phyloP scores from a whole-genome alignment of 1,140 invertebrate genomes.

The Eufriesea mexicana region DNA sequence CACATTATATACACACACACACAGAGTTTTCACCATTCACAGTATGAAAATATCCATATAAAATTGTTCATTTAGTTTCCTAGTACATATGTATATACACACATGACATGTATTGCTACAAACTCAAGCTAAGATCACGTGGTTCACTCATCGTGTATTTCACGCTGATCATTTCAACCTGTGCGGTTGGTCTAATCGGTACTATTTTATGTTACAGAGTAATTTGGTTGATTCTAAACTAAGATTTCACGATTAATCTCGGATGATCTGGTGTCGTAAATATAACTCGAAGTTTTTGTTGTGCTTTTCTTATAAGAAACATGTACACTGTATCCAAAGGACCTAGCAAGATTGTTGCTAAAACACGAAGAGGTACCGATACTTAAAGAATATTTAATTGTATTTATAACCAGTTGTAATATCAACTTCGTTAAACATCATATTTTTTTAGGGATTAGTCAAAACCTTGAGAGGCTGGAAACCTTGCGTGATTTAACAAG shows the following conservation, averaged over 20 bases:
- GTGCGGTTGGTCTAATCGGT: conserved; percentile 48
- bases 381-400: background rate
- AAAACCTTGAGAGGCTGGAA: conserved; percentile 87
- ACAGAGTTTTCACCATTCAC: background rate
- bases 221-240: conserved; percentile 34
- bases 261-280: conserved; percentile 56
- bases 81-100: background rate
- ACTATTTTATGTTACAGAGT: background rate
- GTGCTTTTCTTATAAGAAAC: conserved; percentile 56
- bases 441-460: conserved; percentile 83
- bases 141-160: conserved; percentile 54
- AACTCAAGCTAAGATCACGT: conserved; percentile 50
- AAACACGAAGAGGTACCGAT: conserved; percentile 89
- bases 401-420: conserved; percentile 2
- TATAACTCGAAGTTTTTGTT: conserved; percentile 2
- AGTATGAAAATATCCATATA: background rate
- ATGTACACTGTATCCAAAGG: conserved; percentile 94
- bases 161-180: conserved; percentile 53
- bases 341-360: conserved; percentile 92
- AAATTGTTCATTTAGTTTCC: conserved; percentile 11
- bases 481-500: conserved; percentile 85
- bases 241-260: conserved; percentile 48
- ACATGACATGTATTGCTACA: background rate
- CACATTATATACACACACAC: no score
- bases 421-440: background rate